Evolutionary conservation across 2,797 vertebrate genomes (phyloP).

Genomic region (Gymnocypris eckloni): DNA sequence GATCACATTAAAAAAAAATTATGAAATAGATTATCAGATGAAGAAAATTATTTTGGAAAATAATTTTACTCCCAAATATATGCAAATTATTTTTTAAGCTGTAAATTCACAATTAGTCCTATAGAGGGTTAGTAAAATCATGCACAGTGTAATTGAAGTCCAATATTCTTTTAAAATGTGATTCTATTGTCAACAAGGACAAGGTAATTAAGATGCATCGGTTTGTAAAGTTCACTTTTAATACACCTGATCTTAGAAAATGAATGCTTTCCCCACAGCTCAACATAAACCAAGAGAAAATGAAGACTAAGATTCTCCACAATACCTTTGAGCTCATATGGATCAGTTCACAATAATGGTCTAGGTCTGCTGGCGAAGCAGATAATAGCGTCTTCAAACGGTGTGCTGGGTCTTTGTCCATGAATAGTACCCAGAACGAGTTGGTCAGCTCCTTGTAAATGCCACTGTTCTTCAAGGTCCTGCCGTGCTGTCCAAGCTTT

Average conservation of each 20-base stretch:
- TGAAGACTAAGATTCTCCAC: background rate
- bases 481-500: background rate
- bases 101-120: no score
- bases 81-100: no score
- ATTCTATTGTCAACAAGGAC: background rate
- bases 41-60: no score
- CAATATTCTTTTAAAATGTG: background rate
- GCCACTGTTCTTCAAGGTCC: background rate
- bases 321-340: background rate
- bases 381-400: background rate
- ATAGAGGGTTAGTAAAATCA: background rate
- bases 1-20: no score
- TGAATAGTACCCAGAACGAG: background rate
- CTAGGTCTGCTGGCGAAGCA: background rate
- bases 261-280: background rate
- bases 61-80: no score
- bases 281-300: background rate
- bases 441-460: background rate
- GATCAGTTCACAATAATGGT: background rate
- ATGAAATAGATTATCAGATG: no score
- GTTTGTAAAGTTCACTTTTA: background rate
- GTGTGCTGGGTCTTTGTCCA: background rate
- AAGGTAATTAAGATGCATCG: background rate
- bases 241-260: background rate
- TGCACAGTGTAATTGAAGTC: background rate